phyloP scores from a whole-genome alignment of 2,113 vertebrate species.

The Leptosomus discolor region DNA sequence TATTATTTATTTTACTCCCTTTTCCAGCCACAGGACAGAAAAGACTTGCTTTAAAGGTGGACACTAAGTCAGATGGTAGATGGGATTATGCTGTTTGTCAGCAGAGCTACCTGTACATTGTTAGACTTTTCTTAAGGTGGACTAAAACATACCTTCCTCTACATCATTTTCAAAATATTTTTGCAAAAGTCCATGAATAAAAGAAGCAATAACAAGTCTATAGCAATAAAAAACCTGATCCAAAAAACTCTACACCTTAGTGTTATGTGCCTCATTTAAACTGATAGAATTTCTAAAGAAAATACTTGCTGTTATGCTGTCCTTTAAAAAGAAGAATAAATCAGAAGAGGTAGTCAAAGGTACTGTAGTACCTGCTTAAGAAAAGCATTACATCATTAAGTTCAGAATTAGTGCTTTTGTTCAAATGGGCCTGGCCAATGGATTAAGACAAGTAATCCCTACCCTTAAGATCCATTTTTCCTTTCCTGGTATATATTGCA shows the following conservation, averaged over 20 bases:
- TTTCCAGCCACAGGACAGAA: neutral
- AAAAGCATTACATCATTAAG: neutral
- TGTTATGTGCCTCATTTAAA: neutral
- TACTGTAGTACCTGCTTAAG: neutral
- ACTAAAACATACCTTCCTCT: neutral
- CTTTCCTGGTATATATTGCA: neutral
- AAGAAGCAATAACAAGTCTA: neutral
- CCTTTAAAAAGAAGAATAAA: neutral
- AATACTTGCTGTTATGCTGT: neutral
- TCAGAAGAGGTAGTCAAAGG: neutral
- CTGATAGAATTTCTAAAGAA: neutral
- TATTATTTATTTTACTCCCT: neutral
- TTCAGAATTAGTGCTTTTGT: neutral
- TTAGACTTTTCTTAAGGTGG: neutral
- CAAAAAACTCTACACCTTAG: neutral
- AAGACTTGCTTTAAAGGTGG: neutral
- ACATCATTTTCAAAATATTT: neutral
- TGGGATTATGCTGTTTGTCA: neutral
- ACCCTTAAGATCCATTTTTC: neutral
- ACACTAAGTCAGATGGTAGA: neutral
- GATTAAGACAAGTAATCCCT: neutral
- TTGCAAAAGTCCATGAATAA: neutral
- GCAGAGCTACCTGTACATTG: neutral
- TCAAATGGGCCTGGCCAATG: neutral
- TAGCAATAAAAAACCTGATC: neutral